Base-by-base conservation (phyloP, 2,797 vertebrate species). In the Poecilia velifera region DNA sequence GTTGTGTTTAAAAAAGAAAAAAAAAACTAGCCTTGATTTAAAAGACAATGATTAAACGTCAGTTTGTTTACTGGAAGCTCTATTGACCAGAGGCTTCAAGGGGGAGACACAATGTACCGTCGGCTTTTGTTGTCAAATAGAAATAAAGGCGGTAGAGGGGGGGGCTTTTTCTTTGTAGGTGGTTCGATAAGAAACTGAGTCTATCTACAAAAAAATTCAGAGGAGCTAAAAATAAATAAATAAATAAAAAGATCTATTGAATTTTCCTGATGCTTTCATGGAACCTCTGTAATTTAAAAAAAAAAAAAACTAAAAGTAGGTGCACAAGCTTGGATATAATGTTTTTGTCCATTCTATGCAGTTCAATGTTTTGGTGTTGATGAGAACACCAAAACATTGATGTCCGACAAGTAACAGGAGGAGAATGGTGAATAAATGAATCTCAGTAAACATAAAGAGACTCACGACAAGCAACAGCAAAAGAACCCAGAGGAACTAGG, bases 81-180 rank as follows among this genome's bases (percentile, higher is more conserved):
- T 64, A 9, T 75, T 46, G 28, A 77, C 45, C 36, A 73, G n/a
- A 76, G 59, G 5, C 34, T 53, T 62, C 46, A 74, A 64, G 57
- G 14, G 16, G 8, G 34, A 74, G 43, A 59, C 43, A 45, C 66
- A 66, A 31, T 49, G 31, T 76, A 64, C 47, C 18, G 25, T 47
- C 1, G 14, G 66, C 57, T 47, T 39, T 47, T 34, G 25, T 78
- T n/a, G 25, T 78, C 41, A 25, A 28, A 4, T 41, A 72, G 6
- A 39, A 41, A 41, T 41, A 41, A 41, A 8, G 41, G 41, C 7
- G 41, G 41, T 4, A 0, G 5, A 31, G 5, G 36, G 36, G 5
- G 51, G 3, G 1, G 43, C 3, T 4, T 14, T 8, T 59, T 70
- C 49, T 55, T 51, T 51, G 41, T 36, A 73, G 28, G 72, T 16